Evolutionary conservation across 2,113 vertebrate genomes (phyloP), one percentile per base, ranked within the genome.

Genomic region (Axis porcinus): DNA sequence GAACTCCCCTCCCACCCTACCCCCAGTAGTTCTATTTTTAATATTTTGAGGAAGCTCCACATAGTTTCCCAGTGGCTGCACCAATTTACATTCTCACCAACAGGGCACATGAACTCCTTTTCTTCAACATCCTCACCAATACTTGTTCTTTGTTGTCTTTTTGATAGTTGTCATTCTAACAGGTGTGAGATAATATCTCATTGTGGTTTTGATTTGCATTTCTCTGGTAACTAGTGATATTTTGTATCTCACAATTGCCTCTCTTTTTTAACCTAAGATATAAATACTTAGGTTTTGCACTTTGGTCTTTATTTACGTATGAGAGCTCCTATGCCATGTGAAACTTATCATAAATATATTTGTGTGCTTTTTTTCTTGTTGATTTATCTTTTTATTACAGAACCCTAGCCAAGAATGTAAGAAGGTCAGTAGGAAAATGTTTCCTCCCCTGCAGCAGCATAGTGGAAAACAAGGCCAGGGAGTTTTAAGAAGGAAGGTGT

Each of bases 401-500:
- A 58, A 54, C 62, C 52, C 40, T 89, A 82, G 58, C 17, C 6
- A 43, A 83, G 16, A 82, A 30, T 0, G 60, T 50, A 33, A 58
- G 50, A 83, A 33, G 25, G 13, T 33, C 50, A 74, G 25, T 74
- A 52, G 40, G 40, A 52, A 70, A 58, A 6, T 4, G 8, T 83
- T 40, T 33, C 15, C 21, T 67, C 28, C 16, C 36, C 23, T 62
- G 19, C 8, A 76, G 28, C 14, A 54, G 54, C 7, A 2, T 25
- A 15, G 15, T 50, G 15, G 70, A 67, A 84, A 79, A 87, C 6
- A 92, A 23, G 30, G 15, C 28, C 45, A 33, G 30, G 52, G 88
- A 90, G 82, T 96, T 94, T 96, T 94, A 78, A 85, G 88, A 64
- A 70, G 50, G 47, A 95, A 89, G 16, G 19, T 60, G 4, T 95